Conservation (phyloP, 2,113 vertebrate genomes). For the Saccopteryx leptura region DNA sequence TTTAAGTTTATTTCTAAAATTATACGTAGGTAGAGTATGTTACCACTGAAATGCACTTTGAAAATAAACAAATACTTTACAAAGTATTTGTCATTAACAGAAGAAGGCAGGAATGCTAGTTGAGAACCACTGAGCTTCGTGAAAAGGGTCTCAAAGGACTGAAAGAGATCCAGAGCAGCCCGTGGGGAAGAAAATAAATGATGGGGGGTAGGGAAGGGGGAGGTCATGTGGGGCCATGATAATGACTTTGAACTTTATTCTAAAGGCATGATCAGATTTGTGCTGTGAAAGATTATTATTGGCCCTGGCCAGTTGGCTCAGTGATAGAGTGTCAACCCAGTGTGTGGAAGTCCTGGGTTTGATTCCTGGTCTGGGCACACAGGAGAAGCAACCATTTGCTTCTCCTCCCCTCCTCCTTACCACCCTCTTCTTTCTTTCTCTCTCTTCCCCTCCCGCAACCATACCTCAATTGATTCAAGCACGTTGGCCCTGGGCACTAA, state of each 20-base stretch:
- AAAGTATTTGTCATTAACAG: neutral
- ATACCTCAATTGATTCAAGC: too few relatives aligned
- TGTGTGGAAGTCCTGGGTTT: too few relatives aligned
- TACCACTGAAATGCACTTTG: slow-evolving; percentile 1
- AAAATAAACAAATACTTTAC: slow-evolving; percentile 8
- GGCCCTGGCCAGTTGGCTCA: too few relatives aligned
- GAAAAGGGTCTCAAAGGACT: neutral
- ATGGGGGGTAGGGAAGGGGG: neutral
- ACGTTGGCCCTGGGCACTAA: too few relatives aligned
- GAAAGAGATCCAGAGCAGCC: neutral
- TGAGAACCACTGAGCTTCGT: slow-evolving; percentile 7
- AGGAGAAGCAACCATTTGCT: too few relatives aligned
- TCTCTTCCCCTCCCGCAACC: too few relatives aligned
- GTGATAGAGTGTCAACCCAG: too few relatives aligned
- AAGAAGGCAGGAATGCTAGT: neutral
- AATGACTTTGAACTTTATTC: neutral
- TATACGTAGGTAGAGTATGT: neutral
- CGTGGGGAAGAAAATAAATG: neutral
- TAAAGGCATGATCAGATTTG: neutral
- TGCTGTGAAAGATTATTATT: neutral
- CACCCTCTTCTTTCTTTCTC: too few relatives aligned
- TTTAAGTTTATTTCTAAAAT: slow-evolving; percentile 27
- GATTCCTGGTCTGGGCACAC: too few relatives aligned
- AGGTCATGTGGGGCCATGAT: neutral
- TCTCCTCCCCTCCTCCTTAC: too few relatives aligned